Conservation (phyloP, 2,113 vertebrate genomes). For the Ia io region DNA sequence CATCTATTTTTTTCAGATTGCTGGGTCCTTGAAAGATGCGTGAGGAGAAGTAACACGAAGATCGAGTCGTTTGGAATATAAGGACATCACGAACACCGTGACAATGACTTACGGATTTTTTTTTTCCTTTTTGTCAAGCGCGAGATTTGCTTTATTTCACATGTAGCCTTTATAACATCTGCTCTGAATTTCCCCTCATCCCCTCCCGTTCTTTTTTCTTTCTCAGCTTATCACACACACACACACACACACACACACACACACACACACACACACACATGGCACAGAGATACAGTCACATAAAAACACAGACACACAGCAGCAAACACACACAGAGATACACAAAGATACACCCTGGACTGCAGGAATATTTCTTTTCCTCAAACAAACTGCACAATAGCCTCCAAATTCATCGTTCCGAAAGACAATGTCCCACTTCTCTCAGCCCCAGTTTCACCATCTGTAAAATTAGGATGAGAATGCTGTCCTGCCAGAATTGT, state of each 20-base stretch:
- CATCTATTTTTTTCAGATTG: background rate
- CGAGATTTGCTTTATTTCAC: background rate
- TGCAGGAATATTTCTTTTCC: background rate
- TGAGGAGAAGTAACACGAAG: background rate
- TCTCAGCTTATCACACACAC: background rate
- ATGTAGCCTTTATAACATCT: background rate
- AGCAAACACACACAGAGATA: background rate
- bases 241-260: background rate
- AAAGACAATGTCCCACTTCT: background rate
- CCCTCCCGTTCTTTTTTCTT: background rate
- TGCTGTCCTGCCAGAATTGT: background rate
- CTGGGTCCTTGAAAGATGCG: conserved; percentile 26
- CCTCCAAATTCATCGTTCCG: background rate
- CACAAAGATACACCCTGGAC: rapidly evolving
- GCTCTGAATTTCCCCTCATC: background rate
- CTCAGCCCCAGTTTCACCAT: background rate
- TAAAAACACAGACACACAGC: background rate
- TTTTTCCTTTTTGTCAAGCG: background rate
- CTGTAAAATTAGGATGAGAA: background rate
- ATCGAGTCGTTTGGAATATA: conserved; percentile 1
- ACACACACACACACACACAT: background rate
- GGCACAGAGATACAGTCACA: background rate
- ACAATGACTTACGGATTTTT: background rate
- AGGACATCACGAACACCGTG: background rate
- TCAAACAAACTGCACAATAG: background rate